These are phyloP conservation scores for Tichodroma muraria DNA, from an alignment of 2,113 vertebrate species.

Conservation along the genomic window DNA sequence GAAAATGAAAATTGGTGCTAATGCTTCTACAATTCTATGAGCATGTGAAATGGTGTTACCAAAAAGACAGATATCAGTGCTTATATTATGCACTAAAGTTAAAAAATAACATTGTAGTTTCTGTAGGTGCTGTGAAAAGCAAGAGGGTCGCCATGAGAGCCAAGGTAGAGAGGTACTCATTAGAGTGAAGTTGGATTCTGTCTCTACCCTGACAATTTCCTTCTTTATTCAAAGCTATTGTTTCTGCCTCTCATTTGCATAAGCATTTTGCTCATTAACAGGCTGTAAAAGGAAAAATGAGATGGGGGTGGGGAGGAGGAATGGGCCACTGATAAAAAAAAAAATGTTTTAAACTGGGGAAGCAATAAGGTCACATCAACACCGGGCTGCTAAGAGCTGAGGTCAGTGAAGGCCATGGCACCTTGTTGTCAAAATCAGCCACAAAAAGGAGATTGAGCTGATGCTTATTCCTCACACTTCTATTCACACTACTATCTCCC, in stretches of 20 bases:
- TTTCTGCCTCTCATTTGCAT: conserved; percentile 61
- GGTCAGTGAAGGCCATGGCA: neutral
- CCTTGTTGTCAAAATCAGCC: neutral
- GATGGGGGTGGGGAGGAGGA: conserved; percentile 1
- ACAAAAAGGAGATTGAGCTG: conserved; percentile 17
- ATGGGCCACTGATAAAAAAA: neutral
- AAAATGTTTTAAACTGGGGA: conserved; percentile 30
- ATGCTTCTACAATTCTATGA: neutral
- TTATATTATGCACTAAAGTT: neutral
- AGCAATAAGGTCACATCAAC: conserved; percentile 37
- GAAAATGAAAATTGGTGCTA: conserved; percentile 32
- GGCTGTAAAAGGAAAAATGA: conserved; percentile 45
- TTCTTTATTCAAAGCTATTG: conserved; percentile 19
- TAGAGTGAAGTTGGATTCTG: neutral
- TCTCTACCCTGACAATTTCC: conserved; percentile 18
- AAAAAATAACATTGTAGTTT: neutral
- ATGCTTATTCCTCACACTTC: neutral
- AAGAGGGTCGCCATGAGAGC: neutral
- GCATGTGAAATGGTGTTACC: neutral
- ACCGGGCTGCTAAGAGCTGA: neutral
- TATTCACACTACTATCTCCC: neutral
- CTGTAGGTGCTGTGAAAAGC: neutral
- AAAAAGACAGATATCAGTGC: neutral
- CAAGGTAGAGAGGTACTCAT: neutral
- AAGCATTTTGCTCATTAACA: conserved; percentile 56